These are phyloP conservation scores for Numida meleagris DNA, from an alignment of 2,113 vertebrate genomes.

Conservation along the genomic window DNA sequence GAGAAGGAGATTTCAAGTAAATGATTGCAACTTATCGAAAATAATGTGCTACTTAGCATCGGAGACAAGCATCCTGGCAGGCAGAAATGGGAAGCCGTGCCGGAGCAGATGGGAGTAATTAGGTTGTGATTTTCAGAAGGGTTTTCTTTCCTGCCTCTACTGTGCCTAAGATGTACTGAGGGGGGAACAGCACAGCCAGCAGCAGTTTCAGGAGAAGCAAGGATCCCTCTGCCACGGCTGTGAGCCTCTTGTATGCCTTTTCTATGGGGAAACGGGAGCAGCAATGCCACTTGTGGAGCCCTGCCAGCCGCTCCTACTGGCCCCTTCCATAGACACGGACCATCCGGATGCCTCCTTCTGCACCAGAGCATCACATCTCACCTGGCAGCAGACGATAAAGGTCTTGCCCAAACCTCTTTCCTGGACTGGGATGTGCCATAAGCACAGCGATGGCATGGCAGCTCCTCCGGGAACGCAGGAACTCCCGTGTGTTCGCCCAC, in stretches of 20 bases:
- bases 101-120: constrained; percentile 82
- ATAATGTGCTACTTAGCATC: constrained; percentile 80
- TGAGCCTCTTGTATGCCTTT: not conserved
- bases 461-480: not conserved
- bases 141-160: constrained; percentile 65
- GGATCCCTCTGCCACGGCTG: not conserved
- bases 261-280: not conserved
- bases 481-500: rapidly evolving
- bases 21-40: constrained; percentile 81
- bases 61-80: constrained; percentile 78
- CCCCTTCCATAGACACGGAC: rapidly evolving
- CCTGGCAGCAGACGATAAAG: rapidly evolving
- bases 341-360: not conserved
- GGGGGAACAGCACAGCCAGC: not conserved
- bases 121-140: constrained; percentile 76
- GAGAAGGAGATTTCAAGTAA: constrained; percentile 76
- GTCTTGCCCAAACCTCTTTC: not conserved
- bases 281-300: not conserved
- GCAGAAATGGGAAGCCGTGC: constrained; percentile 71
- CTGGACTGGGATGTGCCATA: not conserved
- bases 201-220: not conserved
- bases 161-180: constrained; percentile 34
- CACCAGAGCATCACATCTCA: not conserved
- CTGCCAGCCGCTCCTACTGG: not conserved
- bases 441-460: rapidly evolving